Conservation (phyloP, 2,888 invertebrate species). For the Zygothrica quintamaculata region DNA sequence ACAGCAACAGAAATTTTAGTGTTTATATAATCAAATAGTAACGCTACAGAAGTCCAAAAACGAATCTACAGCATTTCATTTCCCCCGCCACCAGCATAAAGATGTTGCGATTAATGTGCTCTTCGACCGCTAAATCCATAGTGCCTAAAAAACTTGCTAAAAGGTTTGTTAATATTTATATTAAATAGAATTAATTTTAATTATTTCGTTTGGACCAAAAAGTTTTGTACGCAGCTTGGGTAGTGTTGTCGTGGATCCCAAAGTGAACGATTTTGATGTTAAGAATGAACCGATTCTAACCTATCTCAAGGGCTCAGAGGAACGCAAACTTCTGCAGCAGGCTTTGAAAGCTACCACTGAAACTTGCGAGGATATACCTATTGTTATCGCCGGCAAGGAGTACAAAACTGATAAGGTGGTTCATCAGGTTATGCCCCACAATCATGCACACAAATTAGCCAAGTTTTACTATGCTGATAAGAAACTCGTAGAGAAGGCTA, state of each 20-base stretch:
- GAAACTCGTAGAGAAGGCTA: slow-evolving; percentile 93
- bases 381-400: slow-evolving; percentile 97
- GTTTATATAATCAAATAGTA: slow-evolving; percentile 52
- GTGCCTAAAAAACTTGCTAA: slow-evolving; percentile 34
- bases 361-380: slow-evolving; percentile 93
- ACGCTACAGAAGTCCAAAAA: slow-evolving; percentile 24
- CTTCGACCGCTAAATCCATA: slow-evolving; percentile 12
- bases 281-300: slow-evolving; percentile 92
- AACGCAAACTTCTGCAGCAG: slow-evolving; percentile 89
- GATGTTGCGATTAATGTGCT: slow-evolving; percentile 63
- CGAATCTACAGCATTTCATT: slow-evolving; percentile 19
- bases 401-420: slow-evolving; percentile 90
- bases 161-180: slow-evolving; percentile 34
- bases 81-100: too few species aligned
- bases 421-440: slow-evolving; percentile 94
- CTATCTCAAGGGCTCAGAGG: slow-evolving; percentile 93
- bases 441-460: slow-evolving; percentile 94
- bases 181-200: neutral
- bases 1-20: slow-evolving; percentile 33
- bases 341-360: slow-evolving; percentile 88
- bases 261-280: slow-evolving; percentile 88
- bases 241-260: slow-evolving; percentile 88
- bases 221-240: slow-evolving; percentile 85
- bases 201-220: neutral
- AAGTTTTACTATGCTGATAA: slow-evolving; percentile 96